Percentiles rank a stretch among this genome's conserved stretches.
Conservation (phyloP, 2,113 vertebrate species). For the Cheilinus undulatus region DNA sequence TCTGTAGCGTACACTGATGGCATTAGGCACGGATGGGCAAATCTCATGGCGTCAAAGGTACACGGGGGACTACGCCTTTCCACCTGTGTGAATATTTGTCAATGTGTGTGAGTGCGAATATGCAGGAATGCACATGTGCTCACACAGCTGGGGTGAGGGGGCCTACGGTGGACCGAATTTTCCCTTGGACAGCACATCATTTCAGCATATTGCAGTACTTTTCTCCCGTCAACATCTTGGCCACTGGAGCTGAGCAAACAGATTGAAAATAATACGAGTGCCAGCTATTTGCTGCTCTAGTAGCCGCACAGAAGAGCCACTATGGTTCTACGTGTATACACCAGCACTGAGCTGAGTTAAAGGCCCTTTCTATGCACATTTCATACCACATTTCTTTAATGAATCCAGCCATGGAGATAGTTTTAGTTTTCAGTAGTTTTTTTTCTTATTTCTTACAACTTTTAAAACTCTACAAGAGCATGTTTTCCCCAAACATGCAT, state of each 20-base stretch:
- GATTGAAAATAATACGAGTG: constrained; percentile 27
- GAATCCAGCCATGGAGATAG: too few species aligned
- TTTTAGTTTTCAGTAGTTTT: neutral
- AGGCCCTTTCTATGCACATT: neutral
- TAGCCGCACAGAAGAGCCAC: constrained; percentile 13
- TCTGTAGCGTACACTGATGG: constrained; percentile 66
- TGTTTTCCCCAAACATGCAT: neutral
- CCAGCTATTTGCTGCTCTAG: constrained; percentile 21
- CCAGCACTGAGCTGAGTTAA: neutral
- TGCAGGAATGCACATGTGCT: constrained; percentile 29
- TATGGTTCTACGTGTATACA: neutral
- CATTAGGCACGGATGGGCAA: constrained; percentile 70
- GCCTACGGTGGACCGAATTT: constrained; percentile 41
- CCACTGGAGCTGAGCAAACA: constrained; percentile 39
- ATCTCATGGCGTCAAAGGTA: constrained; percentile 35
- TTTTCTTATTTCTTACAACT: neutral
- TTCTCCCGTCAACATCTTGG: neutral
- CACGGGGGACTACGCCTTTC: constrained; percentile 60
- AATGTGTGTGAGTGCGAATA: constrained; percentile 17
- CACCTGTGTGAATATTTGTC: constrained; percentile 69
- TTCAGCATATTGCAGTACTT: neutral
- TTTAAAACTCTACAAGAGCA: neutral
- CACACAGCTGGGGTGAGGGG: constrained; percentile 60
- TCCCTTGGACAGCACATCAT: constrained; percentile 24
- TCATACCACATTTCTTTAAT: too few species aligned